Evolutionary conservation across 2,888 invertebrate genomes (phyloP), one percentile per base, ranked within the genome.

Genomic region (Acleris literana): DNA sequence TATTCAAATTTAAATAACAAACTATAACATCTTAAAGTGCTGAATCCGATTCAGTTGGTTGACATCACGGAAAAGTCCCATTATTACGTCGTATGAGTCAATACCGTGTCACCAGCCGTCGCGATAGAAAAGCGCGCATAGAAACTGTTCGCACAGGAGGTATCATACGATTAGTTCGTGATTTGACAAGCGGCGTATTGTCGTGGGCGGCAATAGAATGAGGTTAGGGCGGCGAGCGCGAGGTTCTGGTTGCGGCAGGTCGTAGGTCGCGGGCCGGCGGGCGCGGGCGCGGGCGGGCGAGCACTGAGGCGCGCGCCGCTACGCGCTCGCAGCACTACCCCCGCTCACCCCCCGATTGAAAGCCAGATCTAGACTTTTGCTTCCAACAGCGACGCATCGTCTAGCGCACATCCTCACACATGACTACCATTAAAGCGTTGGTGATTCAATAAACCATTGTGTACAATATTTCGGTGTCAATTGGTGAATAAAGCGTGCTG

Each of bases 251-350:
- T 85, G 86, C 85, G 85, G 87, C 86, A 84, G 86, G 88, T 86
- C 86, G 86, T 81, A 82, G 80, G 81, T 83, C 80, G 79, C 82
- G 81, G 81, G 78, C 72, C 73, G 86, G 88, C 85, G 90, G 87
- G 87, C 84, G 89, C 87, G 89, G 89, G 88, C 86, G 90, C 89
- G 89, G 87, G 90, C 84, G 87, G 86, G 85, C 86, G 87, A 80
- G 87, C 88, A 92, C 92, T 90, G 90, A 87, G 80, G 87, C 87
- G 90, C 88, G 89, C 89, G 87, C 81, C 71, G 74, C 82, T 84
- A 70, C 74, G 71, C 73, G 76, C 74, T 76, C 79, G 79, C 77
- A 78, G 75, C 76, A 76, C 83, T 68, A 75, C 77, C 75, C 72
- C 74, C 74, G 70, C 74, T 64, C 66, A 51, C 60, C 68, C 64